phyloP scores from a whole-genome alignment of 2,888 invertebrate species.

The Lepidocyrtinus sp. region DNA sequence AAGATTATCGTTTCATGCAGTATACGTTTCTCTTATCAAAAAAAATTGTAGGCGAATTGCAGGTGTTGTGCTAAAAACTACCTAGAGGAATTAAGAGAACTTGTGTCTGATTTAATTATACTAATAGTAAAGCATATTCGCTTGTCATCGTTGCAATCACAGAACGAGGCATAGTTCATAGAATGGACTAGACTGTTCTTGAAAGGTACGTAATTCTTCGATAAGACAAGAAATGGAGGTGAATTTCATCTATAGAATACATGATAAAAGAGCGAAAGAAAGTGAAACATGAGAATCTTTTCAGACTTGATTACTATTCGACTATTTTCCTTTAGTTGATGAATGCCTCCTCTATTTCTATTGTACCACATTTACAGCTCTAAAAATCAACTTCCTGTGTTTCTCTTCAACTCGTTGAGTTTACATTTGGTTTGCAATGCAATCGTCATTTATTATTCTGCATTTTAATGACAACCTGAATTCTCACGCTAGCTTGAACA shows the following conservation, averaged over 20 bases:
- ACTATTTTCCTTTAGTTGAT: not conserved
- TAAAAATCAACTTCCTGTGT: slow-evolving; percentile 44
- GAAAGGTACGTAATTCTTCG: not conserved
- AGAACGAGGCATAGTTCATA: too few relatives aligned
- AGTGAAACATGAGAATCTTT: slow-evolving; percentile 39
- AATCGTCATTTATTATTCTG: not conserved
- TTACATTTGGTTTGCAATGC: not conserved
- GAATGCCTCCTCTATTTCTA: not conserved
- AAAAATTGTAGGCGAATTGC: too few relatives aligned
- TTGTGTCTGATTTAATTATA: too few relatives aligned
- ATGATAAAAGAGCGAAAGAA: slow-evolving; percentile 25
- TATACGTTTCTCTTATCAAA: too few relatives aligned
- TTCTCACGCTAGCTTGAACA: slow-evolving; percentile 35
- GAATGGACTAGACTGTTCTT: too few relatives aligned
- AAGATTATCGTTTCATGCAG: too few relatives aligned
- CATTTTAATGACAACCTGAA: slow-evolving; percentile 23
- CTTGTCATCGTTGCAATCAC: too few relatives aligned
- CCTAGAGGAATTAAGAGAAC: too few relatives aligned
- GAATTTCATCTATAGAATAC: not conserved
- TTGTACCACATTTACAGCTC: not conserved
- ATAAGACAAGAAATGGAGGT: not conserved
- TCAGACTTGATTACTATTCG: slow-evolving; percentile 20
- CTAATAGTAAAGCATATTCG: too few relatives aligned
- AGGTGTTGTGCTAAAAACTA: too few relatives aligned
- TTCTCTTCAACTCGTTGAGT: slow-evolving; percentile 21